Conservation (phyloP, 2,797 vertebrate genomes). For the Lophotriccus pileatus region DNA sequence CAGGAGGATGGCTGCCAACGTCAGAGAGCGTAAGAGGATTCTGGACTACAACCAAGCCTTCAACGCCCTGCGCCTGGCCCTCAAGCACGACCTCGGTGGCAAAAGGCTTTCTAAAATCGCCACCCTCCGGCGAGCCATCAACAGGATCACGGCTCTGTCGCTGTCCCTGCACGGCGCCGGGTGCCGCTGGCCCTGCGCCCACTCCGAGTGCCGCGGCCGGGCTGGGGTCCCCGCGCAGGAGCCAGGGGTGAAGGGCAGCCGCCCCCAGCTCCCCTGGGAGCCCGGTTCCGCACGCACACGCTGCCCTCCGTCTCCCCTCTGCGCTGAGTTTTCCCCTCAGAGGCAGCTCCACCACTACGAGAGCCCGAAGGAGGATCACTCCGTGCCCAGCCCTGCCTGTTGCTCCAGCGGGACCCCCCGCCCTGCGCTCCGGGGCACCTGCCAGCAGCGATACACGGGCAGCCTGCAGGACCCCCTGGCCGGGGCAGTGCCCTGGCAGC, state of each 20-base stretch:
- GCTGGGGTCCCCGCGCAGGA: not conserved
- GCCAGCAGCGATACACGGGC: conserved; percentile 73
- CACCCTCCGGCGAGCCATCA: conserved; percentile 89
- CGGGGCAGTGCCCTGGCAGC: conserved; percentile 78
- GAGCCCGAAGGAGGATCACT: not conserved
- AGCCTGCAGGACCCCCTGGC: conserved; percentile 64
- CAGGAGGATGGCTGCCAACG: conserved; percentile 89
- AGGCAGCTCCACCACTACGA: not conserved
- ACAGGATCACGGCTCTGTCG: conserved; percentile 86
- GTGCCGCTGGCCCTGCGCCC: conserved; percentile 61
- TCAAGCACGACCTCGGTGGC: conserved; percentile 89
- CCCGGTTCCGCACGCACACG: not conserved
- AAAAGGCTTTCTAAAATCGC: conserved; percentile 96
- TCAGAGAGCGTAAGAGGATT: conserved; percentile 93
- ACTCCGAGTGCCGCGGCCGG: conserved; percentile 66
- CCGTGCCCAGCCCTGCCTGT: not conserved
- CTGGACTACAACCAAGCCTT: conserved; percentile 98
- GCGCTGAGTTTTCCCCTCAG: conserved; percentile 40
- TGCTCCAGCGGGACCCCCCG: conserved; percentile 67
- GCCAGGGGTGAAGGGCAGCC: not conserved
- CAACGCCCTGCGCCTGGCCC: conserved; percentile 87
- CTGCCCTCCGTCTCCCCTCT: conserved; percentile 45
- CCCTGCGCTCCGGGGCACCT: conserved; percentile 47
- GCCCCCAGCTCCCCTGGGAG: not conserved
- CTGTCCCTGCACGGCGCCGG: conserved; percentile 79